Evolutionary conservation across 92 coral and sea anemone genomes (phyloP), one percentile per base, ranked within the genome.

Genomic region (Zoanthus sociatus): DNA sequence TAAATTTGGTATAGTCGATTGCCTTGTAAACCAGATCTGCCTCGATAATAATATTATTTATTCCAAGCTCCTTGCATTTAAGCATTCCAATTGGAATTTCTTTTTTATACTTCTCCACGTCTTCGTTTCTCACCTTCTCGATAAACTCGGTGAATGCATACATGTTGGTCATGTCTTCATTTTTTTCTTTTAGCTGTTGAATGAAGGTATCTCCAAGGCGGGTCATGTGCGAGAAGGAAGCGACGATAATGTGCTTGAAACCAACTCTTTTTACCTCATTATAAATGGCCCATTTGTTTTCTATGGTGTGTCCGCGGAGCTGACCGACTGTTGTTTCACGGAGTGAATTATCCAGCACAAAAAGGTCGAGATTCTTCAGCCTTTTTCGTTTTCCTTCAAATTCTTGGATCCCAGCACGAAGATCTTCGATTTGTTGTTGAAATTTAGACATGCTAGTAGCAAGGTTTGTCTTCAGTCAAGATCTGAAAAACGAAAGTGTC

Each of bases 291-390:
- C 91, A 78, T 78, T 91, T 91, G 88, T 91, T 91, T 9, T 88
- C 91, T 15, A 88, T 63, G 31, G 93, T 88, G 66, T 91, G 89
- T 5, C 97, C 97, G 26, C 26, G 26, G 26, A 26, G 26, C 26
- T 26, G 26, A 26, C 26, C 26, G 26, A 26, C 26, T 26, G 94
- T 94, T 92, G 78, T 94, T 84, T 94, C 98, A 33, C 98, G 98
- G 18, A 94, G 93, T 15, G 95, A 92, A 87, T 94, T 94, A 64
- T 94, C 98, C 71, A 94, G 87, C 54, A 94, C 98, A 63, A 94
- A 94, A 26, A 26, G 26, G 26, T 26, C 26, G 26, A 26, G 26
- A 26, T 26, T 26, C 26, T 26, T 26, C 26, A 94, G 90, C n/a
- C 86, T 83, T 56, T 84, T 88, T 26, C 89, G 75, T 66, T 84